Base-by-base conservation (phyloP, 2,797 vertebrate genomes). In the Dendrocincla fuliginosa region DNA sequence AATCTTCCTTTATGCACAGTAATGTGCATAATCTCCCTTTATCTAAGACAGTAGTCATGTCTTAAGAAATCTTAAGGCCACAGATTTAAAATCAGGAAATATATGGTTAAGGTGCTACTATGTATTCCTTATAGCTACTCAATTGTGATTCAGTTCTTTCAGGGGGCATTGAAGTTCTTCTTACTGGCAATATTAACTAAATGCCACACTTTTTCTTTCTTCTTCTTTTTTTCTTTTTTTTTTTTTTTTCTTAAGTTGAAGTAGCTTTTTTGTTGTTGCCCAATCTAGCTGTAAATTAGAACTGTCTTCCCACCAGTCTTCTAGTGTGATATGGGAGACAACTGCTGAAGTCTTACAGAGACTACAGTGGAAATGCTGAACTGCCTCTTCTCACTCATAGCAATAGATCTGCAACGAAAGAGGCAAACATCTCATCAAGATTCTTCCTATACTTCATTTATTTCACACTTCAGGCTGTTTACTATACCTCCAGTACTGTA, bases 171-270 rank as follows among this genome's bases (percentile, higher is more conserved):
- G 3, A 65, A 33, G 42, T 61, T 61, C 9, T 70, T 84, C 50
- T 60, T 73, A 27, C 5, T 0, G 3, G 28, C 33, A 76, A 19
- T 19, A 61, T 30, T 59, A 80, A 67, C 41, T 12, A 9, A 56
- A 32, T 24, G 32, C 65, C 18, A 20, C 12, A 14, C 11, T 23
- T 39, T 46, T 68, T 44, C 15, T 24, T 67, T 6, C 5, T 13
- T 16, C 13, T 28, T 10, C 1, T 7, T 42, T 28, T 16, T 4
- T 10, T 15, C 39, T 1, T 13, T 1, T 3, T 11, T 12, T 57
- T 55, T 6, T 11, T 1, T 16, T 2, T 3, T 12, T 7, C 53
- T 53, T 28, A 60, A 76, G 17, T 30, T 10, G 1, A 52, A 61
- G 9, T 30, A 28, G 11, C 2, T 6, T 17, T 41, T 37, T 33